phyloP scores from a whole-genome alignment of 2,888 invertebrate genomes.

The Microctonus aethiopoides region DNA sequence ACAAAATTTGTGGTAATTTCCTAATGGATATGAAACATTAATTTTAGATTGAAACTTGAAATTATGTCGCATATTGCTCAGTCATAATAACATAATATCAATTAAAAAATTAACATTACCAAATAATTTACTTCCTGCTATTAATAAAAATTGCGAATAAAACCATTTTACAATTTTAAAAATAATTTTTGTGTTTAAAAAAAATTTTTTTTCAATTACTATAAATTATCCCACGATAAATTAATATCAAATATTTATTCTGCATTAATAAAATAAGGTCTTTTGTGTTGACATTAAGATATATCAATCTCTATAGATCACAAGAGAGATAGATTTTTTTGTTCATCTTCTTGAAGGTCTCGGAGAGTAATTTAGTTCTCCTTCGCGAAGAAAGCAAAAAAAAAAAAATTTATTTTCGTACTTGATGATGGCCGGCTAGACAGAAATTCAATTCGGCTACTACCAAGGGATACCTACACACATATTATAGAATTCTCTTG shows the following conservation, averaged over 20 bases:
- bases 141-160: too few species aligned
- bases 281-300: too few species aligned
- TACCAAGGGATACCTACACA: background rate
- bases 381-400: too few species aligned
- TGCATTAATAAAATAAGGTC: too few species aligned
- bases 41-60: background rate
- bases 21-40: conserved; percentile 1
- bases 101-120: background rate
- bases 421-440: conserved; percentile 22
- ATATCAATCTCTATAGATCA: background rate
- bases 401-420: conserved; percentile 37
- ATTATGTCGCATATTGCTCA: background rate
- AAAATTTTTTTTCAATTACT: too few species aligned
- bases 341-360: conserved; percentile 13
- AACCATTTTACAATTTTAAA: too few species aligned
- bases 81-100: background rate
- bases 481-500: conserved; percentile 18
- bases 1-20: background rate
- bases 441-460: background rate
- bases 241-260: too few species aligned
- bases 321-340: background rate
- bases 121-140: too few species aligned
- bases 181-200: too few species aligned
- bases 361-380: conserved; percentile 28
- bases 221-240: too few species aligned